Base-by-base conservation (phyloP, 2,113 vertebrate species). In the Erythrocercus mccallii region DNA sequence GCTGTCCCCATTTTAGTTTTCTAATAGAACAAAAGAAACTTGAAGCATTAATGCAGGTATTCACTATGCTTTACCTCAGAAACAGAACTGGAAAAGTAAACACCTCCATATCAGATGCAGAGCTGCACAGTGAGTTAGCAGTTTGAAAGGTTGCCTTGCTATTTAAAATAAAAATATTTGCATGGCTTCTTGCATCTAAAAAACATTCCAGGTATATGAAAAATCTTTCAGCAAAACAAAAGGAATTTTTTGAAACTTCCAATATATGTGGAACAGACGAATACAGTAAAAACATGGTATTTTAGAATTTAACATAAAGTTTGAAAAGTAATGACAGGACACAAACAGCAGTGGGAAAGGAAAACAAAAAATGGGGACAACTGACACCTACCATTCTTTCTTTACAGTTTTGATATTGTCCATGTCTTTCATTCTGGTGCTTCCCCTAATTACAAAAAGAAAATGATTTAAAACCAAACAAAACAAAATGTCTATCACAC, bases 401-500 rank as follows among this genome's bases (percentile, higher is more conserved):
- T 98, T 98, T 73, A 97, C 64, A 92, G 94, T 98, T 97, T 97
- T 96, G 93, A 97, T 92, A 81, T 97, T 98, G 95, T 98, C 96
- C 87, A 98, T 97, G 94, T 97, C 97, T 98, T 96, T 98, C 98
- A 98, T 98, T 90, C 95, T 97, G 77, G 90, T 95, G 85, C 23
- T 90, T 69, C 40, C 7, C 96, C 94, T 98, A 93, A 96, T 94
- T 80, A 84, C 10, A 71, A 88, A 96, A 89, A 95, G 10, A 91
- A 80, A 72, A 69, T 9, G 2, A 21, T 74, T 88, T 27, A 56
- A 91, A 91, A 84, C 74, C 23, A 83, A 53, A 40, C 7, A 20
- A 73, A 47, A 35, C 12, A 65, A 88, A 81, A 73, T 10, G 6
- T 50, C n/a, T 56, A n/a, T 15, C 25, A 74, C 12, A 60, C 23